A percentile compares a stretch with the other conserved stretches of the same genome.
phyloP scores from a whole-genome alignment of 1,140 invertebrate genomes.

The Penaeus japonicus region DNA sequence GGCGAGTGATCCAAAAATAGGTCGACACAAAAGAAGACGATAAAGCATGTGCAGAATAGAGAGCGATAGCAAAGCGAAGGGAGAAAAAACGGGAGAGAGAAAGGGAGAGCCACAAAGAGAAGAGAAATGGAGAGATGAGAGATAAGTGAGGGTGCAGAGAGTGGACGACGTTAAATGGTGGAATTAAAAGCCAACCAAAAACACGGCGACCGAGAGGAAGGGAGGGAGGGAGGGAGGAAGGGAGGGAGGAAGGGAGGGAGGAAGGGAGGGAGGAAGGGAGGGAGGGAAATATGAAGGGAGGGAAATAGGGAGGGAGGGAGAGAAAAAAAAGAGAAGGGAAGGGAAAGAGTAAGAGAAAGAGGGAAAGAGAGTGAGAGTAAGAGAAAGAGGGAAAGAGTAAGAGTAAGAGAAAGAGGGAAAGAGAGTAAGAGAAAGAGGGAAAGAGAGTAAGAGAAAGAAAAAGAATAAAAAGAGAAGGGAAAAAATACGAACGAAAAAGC shows the following conservation, averaged over 20 bases:
- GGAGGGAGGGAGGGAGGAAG: no score
- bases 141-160: no score
- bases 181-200: no score
- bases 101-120: no score
- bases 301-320: neutral
- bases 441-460: neutral
- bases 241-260: no score
- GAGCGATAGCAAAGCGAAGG: no score
- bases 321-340: neutral
- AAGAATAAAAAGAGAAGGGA: neutral
- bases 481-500: neutral
- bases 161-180: no score
- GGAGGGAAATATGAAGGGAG: neutral
- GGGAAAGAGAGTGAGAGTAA: neutral
- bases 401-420: neutral
- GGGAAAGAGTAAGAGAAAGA: neutral
- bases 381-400: neutral
- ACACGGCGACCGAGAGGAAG: neutral
- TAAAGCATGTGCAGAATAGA: no score
- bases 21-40: no score
- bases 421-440: neutral
- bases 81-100: no score
- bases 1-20: no score
- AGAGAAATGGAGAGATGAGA: no score
- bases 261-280: neutral